phyloP scores from a whole-genome alignment of 2,113 vertebrate genomes.

The Phyllopteryx taeniolatus region DNA sequence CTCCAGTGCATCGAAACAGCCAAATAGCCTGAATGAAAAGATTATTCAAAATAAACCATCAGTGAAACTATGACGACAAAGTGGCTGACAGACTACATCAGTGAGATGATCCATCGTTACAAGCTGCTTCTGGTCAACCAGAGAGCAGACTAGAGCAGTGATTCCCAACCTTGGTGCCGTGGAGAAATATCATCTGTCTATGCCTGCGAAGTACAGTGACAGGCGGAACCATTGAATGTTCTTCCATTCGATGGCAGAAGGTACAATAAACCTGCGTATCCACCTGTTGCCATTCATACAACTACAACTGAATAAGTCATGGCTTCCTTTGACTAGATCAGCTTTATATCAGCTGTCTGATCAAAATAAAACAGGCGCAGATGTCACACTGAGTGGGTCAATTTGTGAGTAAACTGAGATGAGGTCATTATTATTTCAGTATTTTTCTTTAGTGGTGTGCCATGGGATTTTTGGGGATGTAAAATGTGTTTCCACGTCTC shows the following conservation, averaged over 20 bases:
- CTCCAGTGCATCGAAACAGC: conserved; percentile 92
- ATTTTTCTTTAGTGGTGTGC: no score
- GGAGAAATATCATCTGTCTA: not conserved
- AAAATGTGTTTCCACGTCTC: no score
- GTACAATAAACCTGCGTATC: no score
- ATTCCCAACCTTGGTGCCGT: not conserved
- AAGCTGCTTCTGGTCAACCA: not conserved
- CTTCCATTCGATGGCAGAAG: no score
- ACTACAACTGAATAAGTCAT: not conserved
- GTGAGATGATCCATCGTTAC: not conserved
- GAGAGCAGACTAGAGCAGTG: not conserved
- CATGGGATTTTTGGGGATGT: no score
- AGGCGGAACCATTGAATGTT: no score
- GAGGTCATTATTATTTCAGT: conserved; percentile 4
- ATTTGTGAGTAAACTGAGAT: not conserved
- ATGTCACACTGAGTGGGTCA: not conserved
- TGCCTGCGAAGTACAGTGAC: no score
- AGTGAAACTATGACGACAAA: not conserved
- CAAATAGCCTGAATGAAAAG: conserved; percentile 83
- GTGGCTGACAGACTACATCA: not conserved
- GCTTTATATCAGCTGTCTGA: not conserved
- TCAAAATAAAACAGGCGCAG: not conserved
- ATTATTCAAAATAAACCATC: not conserved
- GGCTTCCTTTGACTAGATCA: no score
- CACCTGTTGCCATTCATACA: not conserved